Conservation (phyloP, 2,888 invertebrate species). For the Syrista parreyssii region DNA sequence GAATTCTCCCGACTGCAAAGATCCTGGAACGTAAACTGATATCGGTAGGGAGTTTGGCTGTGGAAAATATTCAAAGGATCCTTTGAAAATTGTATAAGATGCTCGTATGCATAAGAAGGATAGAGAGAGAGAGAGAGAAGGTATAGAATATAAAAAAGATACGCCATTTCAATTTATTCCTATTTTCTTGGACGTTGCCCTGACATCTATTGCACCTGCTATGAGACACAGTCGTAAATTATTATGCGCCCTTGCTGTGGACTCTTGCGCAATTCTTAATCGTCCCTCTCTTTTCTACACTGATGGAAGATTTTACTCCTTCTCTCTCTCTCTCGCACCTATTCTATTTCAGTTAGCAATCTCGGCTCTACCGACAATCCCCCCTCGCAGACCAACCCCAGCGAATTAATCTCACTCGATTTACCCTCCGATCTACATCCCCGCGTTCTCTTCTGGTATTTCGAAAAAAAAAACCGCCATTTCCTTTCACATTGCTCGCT, state of each 20-base stretch:
- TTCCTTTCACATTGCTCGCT: neutral
- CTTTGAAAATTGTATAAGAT: neutral
- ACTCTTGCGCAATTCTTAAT: slow-evolving; percentile 37
- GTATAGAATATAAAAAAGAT: neutral
- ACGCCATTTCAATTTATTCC: slow-evolving; percentile 27
- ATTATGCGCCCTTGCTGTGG: slow-evolving; percentile 37
- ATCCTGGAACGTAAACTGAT: neutral
- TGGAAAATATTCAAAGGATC: neutral
- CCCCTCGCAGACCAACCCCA: neutral
- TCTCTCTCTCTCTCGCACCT: slow-evolving; percentile 6
- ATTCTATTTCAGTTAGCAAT: slow-evolving; percentile 7
- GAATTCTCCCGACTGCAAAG: neutral
- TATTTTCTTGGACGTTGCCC: slow-evolving; percentile 21
- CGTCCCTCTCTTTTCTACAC: slow-evolving; percentile 21
- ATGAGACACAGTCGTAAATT: slow-evolving; percentile 46
- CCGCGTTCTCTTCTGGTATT: neutral
- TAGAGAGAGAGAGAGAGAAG: neutral
- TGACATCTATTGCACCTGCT: slow-evolving; percentile 48
- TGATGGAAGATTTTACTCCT: slow-evolving; percentile 8
- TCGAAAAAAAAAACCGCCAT: neutral
- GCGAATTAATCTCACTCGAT: neutral
- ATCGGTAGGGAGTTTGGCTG: neutral
- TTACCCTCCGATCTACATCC: neutral
- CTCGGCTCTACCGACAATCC: neutral
- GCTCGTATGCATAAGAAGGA: neutral